Percentiles rank a stretch among this genome's conserved stretches.
phyloP scores from a whole-genome alignment of 1,140 invertebrate genomes.

The Meloidogyne floridensis region DNA sequence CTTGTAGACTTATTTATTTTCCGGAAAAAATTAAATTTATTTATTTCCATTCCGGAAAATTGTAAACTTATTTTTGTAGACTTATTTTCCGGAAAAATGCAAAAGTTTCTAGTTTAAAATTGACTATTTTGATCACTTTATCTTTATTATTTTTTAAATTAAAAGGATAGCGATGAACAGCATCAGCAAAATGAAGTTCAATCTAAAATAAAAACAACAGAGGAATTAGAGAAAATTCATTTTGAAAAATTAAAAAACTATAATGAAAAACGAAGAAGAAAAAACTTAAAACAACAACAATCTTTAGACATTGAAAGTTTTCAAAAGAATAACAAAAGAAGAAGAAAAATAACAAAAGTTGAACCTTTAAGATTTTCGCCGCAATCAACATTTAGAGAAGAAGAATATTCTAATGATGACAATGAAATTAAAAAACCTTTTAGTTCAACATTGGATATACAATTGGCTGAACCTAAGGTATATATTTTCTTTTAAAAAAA shows the following conservation, averaged over 20 bases:
- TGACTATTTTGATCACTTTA: too few relatives aligned
- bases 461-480: not conserved
- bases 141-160: not conserved
- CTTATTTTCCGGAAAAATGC: too few relatives aligned
- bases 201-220: not conserved
- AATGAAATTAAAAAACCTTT: not conserved
- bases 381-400: not conserved
- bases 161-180: not conserved
- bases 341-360: not conserved
- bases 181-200: not conserved
- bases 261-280: not conserved
- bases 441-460: constrained; percentile 5
- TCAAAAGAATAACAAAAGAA: not conserved
- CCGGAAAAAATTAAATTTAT: too few relatives aligned
- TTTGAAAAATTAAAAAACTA: not conserved
- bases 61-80: too few relatives aligned
- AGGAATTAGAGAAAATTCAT: not conserved
- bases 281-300: not conserved
- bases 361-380: not conserved
- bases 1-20: too few relatives aligned
- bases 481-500: not conserved
- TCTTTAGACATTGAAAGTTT: not conserved
- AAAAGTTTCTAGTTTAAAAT: too few relatives aligned
- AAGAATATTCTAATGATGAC: not conserved
- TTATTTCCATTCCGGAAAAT: too few relatives aligned